Percentiles rank a stretch among this genome's conserved stretches.
phyloP scores from a whole-genome alignment of 2,888 invertebrate genomes.

The Agriotes lineatus region DNA sequence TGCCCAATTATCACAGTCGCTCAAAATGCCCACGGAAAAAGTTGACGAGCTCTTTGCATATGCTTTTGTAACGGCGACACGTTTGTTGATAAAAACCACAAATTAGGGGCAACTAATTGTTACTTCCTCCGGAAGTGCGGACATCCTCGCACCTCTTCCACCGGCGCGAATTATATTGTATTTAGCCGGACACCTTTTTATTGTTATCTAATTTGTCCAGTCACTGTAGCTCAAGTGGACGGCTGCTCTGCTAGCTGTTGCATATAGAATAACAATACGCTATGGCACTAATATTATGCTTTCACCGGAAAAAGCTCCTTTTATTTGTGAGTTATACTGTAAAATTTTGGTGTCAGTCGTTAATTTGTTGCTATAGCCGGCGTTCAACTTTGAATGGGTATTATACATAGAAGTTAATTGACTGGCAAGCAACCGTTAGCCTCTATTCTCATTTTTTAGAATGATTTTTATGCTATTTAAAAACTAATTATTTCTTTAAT shows the following conservation, averaged over 20 bases:
- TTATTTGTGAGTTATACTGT: conserved; percentile 41
- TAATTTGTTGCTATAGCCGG: conserved; percentile 24
- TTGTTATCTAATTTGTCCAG: conserved; percentile 56
- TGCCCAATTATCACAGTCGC: conserved; percentile 48
- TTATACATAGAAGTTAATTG: conserved; percentile 29
- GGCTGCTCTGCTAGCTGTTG: conserved; percentile 11
- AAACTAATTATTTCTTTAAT: no score
- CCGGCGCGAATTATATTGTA: conserved; percentile 60
- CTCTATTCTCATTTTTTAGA: not conserved
- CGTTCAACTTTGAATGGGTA: conserved; percentile 3
- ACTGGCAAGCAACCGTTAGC: conserved; percentile 14
- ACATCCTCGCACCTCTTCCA: conserved; percentile 57
- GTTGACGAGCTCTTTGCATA: conserved; percentile 43
- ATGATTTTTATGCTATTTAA: no score
- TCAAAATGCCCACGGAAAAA: conserved; percentile 36
- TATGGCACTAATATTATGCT: conserved; percentile 32
- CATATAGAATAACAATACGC: conserved; percentile 26
- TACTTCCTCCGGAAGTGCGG: conserved; percentile 57
- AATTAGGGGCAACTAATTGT: conserved; percentile 57
- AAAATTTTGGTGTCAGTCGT: conserved; percentile 39
- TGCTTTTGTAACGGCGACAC: conserved; percentile 41
- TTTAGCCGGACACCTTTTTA: conserved; percentile 59
- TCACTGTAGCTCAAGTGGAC: conserved; percentile 51
- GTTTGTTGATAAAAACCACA: conserved; percentile 48
- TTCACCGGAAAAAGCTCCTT: conserved; percentile 43